phyloP scores from a whole-genome alignment of 2,113 vertebrate species.

The Caranx melampygus region DNA sequence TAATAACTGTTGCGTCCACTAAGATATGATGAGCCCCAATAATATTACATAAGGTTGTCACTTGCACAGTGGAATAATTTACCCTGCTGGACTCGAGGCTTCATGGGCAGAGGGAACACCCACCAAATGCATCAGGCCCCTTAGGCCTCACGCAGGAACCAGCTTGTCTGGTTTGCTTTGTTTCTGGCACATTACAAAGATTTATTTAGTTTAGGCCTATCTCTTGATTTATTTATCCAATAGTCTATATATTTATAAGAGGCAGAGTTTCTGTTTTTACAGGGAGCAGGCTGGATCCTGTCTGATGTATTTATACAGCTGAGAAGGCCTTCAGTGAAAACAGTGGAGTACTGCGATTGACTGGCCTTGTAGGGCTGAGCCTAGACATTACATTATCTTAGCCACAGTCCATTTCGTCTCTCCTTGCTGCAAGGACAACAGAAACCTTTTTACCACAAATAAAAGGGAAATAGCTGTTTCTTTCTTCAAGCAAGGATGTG shows the following conservation, averaged over 20 bases:
- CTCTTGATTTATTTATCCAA: conserved; percentile 79
- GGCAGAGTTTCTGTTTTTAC: conserved; percentile 73
- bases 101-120: conserved; percentile 13
- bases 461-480: conserved; percentile 32
- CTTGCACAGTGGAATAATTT: conserved; percentile 27
- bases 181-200: conserved; percentile 65
- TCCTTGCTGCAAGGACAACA: conserved; percentile 57
- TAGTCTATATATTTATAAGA: conserved; percentile 74
- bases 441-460: conserved; percentile 30
- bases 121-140: conserved; percentile 23
- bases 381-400: conserved; percentile 62
- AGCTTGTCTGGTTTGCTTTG: conserved; percentile 51
- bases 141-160: conserved; percentile 33
- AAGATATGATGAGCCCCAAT: conserved; percentile 26
- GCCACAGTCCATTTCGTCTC: conserved; percentile 50
- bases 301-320: conserved; percentile 84
- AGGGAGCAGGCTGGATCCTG: conserved; percentile 52
- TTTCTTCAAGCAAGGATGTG: conserved; percentile 31
- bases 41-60: conserved; percentile 37
- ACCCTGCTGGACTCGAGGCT: conserved; percentile 6
- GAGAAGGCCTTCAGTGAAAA: conserved; percentile 70
- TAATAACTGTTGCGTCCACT: conserved; percentile 26
- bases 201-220: conserved; percentile 67
- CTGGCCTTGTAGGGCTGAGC: conserved; percentile 71
- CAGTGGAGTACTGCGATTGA: conserved; percentile 74